Base-by-base conservation (phyloP, 2,113 vertebrate species). In the Cervus canadensis region DNA sequence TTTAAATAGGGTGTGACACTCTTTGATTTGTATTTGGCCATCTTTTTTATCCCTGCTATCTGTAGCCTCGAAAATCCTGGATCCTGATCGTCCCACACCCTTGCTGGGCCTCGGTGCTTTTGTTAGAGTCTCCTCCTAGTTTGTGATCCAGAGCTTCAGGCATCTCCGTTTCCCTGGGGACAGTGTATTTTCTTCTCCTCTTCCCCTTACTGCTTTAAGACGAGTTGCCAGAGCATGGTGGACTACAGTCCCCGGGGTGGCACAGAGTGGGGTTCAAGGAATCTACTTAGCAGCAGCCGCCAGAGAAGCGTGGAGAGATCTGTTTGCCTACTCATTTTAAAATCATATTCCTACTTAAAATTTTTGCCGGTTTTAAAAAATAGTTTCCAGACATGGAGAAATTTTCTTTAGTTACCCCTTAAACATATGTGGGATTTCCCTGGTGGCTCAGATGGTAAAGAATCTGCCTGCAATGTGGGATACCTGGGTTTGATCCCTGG, bases 331-430 rank as follows among this genome's bases (percentile, higher is more conserved):
- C 7, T 93, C 83, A 87, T 40, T 86, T 93, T 45, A 43, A 97
- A 95, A 86, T 45, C 23, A 14, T 62, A 93, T 59, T 94, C 40
- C 33, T 43, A 60, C 15, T 89, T 89, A 71, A 82, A 60, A 26
- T 2, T 36, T 79, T 97, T 57, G 1, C 40, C 71, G 71, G n/a
- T 88, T 93, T 96, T 76, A 19, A 87, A 87, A 57, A 97, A n/a
- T 52, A 62, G 64, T 93, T 97, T 14, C 9, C 45, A 67, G 30
- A 12, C 59, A 48, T 26, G 21, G 16, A 45, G 33, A 36, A 71
- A 40, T 91, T 89, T 96, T 86, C 19, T 88, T 89, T 93, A 71
- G 52, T 94, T 95, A 16, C 60, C 28, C 13, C 28, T 86, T 97
- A 87, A 59, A 30, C 93, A 36, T 13, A 59, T 25, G 26, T 52